Evolutionary conservation across 1,140 invertebrate species (phyloP).

Genomic region (Drosophila nikananu): DNA sequence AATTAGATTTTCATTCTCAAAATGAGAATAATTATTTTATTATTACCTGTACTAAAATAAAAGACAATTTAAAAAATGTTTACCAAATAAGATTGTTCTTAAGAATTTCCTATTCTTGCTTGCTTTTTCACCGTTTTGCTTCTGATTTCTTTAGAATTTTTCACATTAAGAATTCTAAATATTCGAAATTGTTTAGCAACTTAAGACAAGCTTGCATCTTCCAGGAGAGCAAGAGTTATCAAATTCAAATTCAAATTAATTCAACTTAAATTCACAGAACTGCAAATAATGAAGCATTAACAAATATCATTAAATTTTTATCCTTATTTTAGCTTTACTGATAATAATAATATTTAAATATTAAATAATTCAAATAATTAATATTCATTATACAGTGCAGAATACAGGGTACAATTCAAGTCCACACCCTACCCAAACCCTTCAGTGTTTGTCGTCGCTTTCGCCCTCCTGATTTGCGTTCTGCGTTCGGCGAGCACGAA

Average conservation of each 20-base stretch:
- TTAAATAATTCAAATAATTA: not conserved
- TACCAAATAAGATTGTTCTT: not conserved
- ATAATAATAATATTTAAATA: not conserved
- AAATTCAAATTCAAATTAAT: too few relatives aligned
- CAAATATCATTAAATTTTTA: not conserved
- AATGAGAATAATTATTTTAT: too few relatives aligned
- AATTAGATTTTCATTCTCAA: too few relatives aligned
- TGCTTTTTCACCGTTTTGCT: not conserved
- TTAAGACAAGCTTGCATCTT: not conserved
- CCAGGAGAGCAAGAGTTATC: too few relatives aligned
- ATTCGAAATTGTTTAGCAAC: not conserved
- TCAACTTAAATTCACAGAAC: too few relatives aligned
- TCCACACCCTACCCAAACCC: not conserved
- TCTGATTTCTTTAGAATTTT: not conserved
- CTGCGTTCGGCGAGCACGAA: constrained; percentile 75
- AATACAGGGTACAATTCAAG: not conserved
- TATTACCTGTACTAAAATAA: too few relatives aligned
- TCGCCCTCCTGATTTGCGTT: constrained; percentile 35
- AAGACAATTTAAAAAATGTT: too few relatives aligned
- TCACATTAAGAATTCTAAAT: not conserved
- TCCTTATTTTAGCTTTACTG: not conserved
- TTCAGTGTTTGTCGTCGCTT: constrained; percentile 22
- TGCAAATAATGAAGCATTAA: not conserved
- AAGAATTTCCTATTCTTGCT: not conserved
- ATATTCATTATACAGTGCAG: not conserved